phyloP scores from a whole-genome alignment of 2,113 vertebrate genomes.

The Danio rerio region GRCz12tu NC_133186.1:43054001-43054500 shows the following conservation, averaged over 20 bases:
- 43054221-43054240: background rate
- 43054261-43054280: background rate
- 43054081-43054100: background rate
- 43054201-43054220: background rate
- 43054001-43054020: background rate
- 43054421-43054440: background rate
- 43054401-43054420: background rate
- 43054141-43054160: background rate
- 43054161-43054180: slow-evolving; percentile 13
- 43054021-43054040: background rate
- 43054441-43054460: background rate
- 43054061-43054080: background rate
- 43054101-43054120: background rate
- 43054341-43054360: background rate
- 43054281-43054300: background rate
- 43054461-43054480: background rate
- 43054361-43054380: background rate
- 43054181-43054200: slow-evolving; percentile 8
- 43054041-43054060: background rate
- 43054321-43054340: background rate
- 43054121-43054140: background rate
- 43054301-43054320: background rate
- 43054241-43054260: slow-evolving; percentile 5
- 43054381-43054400: background rate
- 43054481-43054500: background rate